phyloP scores from a whole-genome alignment of 2,888 invertebrate genomes.

The Candidula unifasciata region DNA sequence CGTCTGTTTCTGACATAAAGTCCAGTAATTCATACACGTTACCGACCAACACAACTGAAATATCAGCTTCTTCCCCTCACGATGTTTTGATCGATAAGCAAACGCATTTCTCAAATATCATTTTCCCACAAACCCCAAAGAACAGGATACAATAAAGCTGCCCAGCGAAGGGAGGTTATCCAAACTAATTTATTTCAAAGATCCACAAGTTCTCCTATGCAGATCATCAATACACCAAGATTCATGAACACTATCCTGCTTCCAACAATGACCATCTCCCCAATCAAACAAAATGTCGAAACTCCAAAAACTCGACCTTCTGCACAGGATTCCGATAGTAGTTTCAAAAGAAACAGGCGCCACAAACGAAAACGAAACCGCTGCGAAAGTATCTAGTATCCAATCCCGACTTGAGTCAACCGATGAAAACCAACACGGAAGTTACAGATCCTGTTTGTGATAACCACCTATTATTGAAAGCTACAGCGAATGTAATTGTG shows the following conservation, averaged over 20 bases:
- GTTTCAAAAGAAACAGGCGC: background rate
- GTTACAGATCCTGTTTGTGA: background rate
- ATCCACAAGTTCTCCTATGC: conserved; percentile 22
- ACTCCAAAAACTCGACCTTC: too few relatives aligned
- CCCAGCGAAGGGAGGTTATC: background rate
- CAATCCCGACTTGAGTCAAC: background rate
- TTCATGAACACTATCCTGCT: too few relatives aligned
- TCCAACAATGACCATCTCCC: background rate
- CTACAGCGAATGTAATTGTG: conserved; percentile 25
- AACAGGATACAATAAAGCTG: background rate
- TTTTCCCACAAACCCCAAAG: background rate
- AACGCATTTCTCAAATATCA: too few relatives aligned
- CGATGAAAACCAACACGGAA: background rate
- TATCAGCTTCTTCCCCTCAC: too few relatives aligned
- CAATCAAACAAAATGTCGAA: background rate
- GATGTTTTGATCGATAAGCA: too few relatives aligned
- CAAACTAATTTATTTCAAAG: background rate
- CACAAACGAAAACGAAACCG: background rate
- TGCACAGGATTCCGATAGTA: background rate
- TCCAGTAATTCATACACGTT: too few relatives aligned
- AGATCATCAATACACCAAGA: background rate
- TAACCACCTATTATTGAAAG: conserved; percentile 27
- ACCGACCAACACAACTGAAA: too few relatives aligned
- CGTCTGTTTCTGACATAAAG: too few relatives aligned
- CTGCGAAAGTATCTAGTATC: background rate